Base-by-base conservation (phyloP, 1,140 invertebrate species). In the Apis dorsata region DNA sequence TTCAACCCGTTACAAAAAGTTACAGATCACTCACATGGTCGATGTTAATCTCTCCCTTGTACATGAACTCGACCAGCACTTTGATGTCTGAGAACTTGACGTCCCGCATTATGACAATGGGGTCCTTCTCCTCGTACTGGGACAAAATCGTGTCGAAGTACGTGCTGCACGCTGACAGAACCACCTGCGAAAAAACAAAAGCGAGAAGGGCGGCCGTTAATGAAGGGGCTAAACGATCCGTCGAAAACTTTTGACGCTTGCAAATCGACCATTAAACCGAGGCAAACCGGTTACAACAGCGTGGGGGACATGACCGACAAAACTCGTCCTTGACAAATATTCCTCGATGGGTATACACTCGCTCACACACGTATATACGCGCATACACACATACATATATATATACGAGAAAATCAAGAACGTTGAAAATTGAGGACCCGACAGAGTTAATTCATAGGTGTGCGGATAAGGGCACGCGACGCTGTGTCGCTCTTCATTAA, bases 1-100 rank as follows among this genome's bases (percentile, higher is more conserved):
- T 34, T 44, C 34, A 44, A 44, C 34, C 13, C n/a, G n/a, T 8
- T 7, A 13, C 5, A 24, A 63, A 8, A 63, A 15, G 24, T 13
- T 28, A 28, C 9, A 0, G 5, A 21, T 19, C 87, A 96, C 96
- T 96, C 94, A 97, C 97, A 94, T 98, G 97, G 92, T 98, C 97
- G 83, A 99, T 97, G 95, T 98, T 98, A 91, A 99, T 98, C 95
- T 99, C 98, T 86, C 98, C 98, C 92, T 97, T 97, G 93, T 99
- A 99, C 98, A 99, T 99, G 92, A 98, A 99, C 91, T 98, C 97
- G 76, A 99, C 97, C 74, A 99, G 95, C 69, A 96, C 97, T 94
- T 97, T 97, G 85, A 98, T 96, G 94, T 98, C 97, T 81, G 95
- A 95, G 94, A 97, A 98, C 93, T 96, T 97, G 78, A 97, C 96